Evolutionary conservation across 2,797 vertebrate genomes (phyloP), one percentile per base, ranked within the genome.

Genomic region (Chrysocyon brachyurus): DNA sequence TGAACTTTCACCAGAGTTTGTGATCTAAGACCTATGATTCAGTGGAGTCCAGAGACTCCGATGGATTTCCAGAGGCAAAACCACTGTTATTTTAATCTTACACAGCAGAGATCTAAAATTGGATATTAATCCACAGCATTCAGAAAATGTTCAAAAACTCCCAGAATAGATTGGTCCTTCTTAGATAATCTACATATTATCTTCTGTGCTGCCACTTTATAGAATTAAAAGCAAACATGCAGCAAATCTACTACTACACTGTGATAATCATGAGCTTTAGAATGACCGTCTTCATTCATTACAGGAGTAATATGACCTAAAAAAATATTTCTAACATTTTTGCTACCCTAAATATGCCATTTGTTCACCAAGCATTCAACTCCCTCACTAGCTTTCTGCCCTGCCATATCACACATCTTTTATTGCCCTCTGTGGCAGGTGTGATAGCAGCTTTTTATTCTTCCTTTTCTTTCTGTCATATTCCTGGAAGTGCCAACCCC

Each of bases 381-480:
- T 97, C 84, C 86, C 85, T 92, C 31, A 83, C 95, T 91, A 97
- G 92, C 96, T 97, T 96, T 82, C 96, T 57, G 49, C 94, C 14
- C 90, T 97, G 96, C 96, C 94, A 95, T 77, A 78, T 89, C 93
- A 94, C 61, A 33, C 83, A 90, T 94, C 90, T 95, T 63, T 86
- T 96, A 95, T 97, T 97, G 97, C 97, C 97, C 97, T 98, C 92
- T 92, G n/a, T 97, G 97, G 95, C 97, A 98, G 94, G 92, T 98
- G 97, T 98, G 97, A 97, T 97, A 97, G 94, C 97, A 97, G 97
- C 97, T 96, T 95, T 96, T 97, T 97, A 97, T 93, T 95, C 96
- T 97, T 97, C 75, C 61, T 90, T 95, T 96, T 96, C 88, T 96
- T 94, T 97, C 92, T 98, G 98, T 97, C 97, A 97, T 94, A 96